Percentiles rank a stretch among this genome's conserved stretches.
phyloP scores from a whole-genome alignment of 2,113 vertebrate genomes.

The Illadopsis cleaveri region DNA sequence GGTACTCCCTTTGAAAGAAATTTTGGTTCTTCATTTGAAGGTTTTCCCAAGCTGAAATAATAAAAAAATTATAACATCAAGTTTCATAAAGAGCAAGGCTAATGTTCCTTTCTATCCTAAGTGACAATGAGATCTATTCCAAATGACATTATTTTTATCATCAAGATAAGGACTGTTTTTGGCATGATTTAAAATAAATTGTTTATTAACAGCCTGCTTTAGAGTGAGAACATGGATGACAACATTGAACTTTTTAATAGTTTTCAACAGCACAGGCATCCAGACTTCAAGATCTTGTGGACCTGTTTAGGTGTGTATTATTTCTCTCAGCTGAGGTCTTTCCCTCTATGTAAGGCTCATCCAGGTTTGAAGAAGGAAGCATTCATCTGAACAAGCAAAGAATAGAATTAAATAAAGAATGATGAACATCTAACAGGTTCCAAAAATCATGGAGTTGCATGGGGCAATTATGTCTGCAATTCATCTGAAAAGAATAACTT shows the following conservation, averaged over 20 bases:
- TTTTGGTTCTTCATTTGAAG: background rate
- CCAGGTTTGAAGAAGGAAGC: background rate
- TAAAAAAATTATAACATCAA: background rate
- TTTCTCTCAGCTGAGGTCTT: background rate
- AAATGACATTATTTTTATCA: background rate
- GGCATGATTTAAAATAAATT: background rate
- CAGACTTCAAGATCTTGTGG: background rate
- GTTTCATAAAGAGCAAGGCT: background rate
- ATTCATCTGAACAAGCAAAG: background rate
- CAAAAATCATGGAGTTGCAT: background rate
- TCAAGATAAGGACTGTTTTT: background rate
- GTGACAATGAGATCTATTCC: background rate
- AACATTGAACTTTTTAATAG: background rate
- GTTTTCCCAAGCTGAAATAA: background rate
- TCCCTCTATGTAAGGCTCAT: background rate
- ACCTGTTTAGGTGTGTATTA: background rate
- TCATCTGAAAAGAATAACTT: background rate
- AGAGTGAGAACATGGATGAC: background rate
- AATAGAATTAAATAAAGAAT: background rate
- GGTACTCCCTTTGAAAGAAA: background rate
- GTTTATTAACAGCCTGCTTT: background rate
- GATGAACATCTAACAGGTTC: background rate
- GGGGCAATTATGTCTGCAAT: background rate
- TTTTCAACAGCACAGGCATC: background rate
- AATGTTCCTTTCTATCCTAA: background rate